Base-by-base conservation (phyloP, 1,140 invertebrate species). In the Polypedilum vanderplanki region DNA sequence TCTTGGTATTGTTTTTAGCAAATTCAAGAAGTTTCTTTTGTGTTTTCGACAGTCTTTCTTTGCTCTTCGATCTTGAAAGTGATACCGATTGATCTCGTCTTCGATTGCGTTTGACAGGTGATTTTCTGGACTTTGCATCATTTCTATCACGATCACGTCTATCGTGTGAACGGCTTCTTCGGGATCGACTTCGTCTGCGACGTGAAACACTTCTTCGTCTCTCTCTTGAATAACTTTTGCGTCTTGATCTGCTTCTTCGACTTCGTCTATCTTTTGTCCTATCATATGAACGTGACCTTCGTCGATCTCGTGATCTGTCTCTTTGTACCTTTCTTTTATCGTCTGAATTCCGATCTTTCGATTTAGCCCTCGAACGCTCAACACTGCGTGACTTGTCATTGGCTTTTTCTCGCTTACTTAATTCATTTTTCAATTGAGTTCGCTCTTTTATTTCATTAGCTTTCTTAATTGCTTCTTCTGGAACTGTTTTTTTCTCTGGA, bases 251-350 rank as follows among this genome's bases (percentile, higher is more conserved):
- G 24, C 75, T 77, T n/a, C 75, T 73, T 73, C 75, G 20, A 46
- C 74, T 73, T 18, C 24, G 24, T 33, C 76, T 73, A 41, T 73
- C 65, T 9, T 33, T 33, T 33, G 24, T 3, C 24, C 24, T 33
- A 33, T 33, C 24, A 33, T 33, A 33, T 33, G 24, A 33, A 3
- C 75, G 24, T 10, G 75, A 76, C 65, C 5, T 78, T 76, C 0
- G 82, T 82, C 20, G 82, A 83, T 46, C 83, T 83, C 24, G 81
- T 81, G 9, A 79, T 77, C 22, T 80, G 83, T 74, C 84, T 84
- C 57, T 79, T 75, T 57, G 46, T 15, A 4, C 46, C 46, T 57
- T 57, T 12, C 46, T 12, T 15, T 57, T 57, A 57, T 57, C 46
- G 15, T 57, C 46, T 57, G 79, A 79, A 79, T 80, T 79, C 5